Base-by-base conservation (phyloP, 2,113 vertebrate species). In the Cephalophus harveyi region DNA sequence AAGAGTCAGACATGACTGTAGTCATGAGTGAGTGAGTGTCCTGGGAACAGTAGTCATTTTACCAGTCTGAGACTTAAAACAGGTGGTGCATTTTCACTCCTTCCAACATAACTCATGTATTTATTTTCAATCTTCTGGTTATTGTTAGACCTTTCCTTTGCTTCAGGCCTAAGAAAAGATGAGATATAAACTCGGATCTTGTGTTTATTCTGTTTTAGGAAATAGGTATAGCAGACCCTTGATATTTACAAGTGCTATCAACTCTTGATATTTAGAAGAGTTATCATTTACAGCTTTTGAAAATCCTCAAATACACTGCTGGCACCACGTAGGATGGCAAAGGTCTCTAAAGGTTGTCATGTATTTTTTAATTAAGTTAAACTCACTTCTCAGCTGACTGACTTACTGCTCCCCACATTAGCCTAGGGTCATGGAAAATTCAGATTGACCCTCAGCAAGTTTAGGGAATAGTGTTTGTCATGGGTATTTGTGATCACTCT, bases 191-290 rank as follows among this genome's bases (percentile, higher is more conserved):
- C 10, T 94, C 15, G 52, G 30, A 95, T 91, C 88, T 93, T 95
- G 2, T 84, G 8, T 96, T 95, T 96, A 54, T 83, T 64, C 67
- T 95, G 23, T 83, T 95, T 79, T 79, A 46, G 64, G 95, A 95
- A 91, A n/a, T 74, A 57, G 9, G 21, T 36, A 12, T 54, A 74
- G 27, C n/a, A 46, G 17, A 62, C 86, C 50, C 16, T 83, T 92
- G 48, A 27, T 74, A 48, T 87, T 97, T 95, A 86, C 13, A 59
- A 3, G 19, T 43, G 36, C 40, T 76, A 43, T 43, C 6, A 15
- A 57, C 78, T 57, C 21, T 83, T 92, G 48, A 27, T 74, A 48
- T 91, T 97, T 95, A 89, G 10, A 59, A 1, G 7, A 6, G 25
- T 91, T 89, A 94, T 92, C 87, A 87, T 28, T 93, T 83, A 54